phyloP scores from a whole-genome alignment of 2,888 invertebrate species.

The Thera britannica region DNA sequence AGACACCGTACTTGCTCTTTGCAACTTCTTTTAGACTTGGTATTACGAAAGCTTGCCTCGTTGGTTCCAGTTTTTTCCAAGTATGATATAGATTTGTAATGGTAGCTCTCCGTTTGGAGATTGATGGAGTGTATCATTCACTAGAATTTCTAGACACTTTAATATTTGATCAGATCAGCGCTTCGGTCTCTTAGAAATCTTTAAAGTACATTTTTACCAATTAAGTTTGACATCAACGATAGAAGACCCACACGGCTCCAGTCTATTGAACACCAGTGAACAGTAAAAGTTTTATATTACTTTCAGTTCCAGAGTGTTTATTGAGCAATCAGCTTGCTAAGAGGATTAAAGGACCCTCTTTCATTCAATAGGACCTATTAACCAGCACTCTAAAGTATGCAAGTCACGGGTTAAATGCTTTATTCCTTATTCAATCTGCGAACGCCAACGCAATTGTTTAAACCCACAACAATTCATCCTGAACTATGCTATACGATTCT shows the following conservation, averaged over 20 bases:
- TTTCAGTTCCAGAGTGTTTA: conserved; percentile 5
- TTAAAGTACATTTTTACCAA: no score
- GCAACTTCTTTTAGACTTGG: background rate
- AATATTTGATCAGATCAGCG: no score
- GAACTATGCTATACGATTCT: conserved; percentile 43
- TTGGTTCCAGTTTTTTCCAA: background rate
- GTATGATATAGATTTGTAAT: no score
- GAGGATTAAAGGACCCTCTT: conserved; percentile 7
- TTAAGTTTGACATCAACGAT: background rate
- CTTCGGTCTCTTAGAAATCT: no score
- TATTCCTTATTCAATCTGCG: conserved; percentile 78
- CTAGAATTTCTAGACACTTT: no score
- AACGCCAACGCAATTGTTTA: conserved; percentile 74
- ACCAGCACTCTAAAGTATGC: conserved; percentile 34
- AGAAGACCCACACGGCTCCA: background rate
- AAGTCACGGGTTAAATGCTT: conserved; percentile 72
- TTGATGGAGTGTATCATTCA: no score
- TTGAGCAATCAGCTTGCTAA: conserved; percentile 9
- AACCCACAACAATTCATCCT: conserved; percentile 47
- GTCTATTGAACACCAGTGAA: background rate
- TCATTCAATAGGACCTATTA: conserved; percentile 16
- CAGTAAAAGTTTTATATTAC: background rate
- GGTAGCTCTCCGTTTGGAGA: no score
- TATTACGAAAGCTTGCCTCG: background rate
- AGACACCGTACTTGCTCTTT: conserved; percentile 15